phyloP scores from a whole-genome alignment of 2,797 vertebrate species.

The Serranus cabrilla region DNA sequence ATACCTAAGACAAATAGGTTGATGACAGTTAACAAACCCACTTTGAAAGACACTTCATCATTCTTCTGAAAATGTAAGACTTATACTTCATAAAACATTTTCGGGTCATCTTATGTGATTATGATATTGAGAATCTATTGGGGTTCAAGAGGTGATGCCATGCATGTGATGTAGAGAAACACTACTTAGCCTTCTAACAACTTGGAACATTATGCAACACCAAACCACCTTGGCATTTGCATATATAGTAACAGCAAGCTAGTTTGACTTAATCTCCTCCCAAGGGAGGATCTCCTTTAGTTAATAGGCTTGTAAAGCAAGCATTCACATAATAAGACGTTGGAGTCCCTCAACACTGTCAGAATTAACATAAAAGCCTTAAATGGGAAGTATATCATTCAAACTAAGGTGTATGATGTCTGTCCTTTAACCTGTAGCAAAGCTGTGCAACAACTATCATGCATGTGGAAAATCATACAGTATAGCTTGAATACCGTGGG shows the following conservation, averaged over 20 bases:
- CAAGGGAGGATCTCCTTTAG: constrained; percentile 68
- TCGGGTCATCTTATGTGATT: not conserved
- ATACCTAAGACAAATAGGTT: constrained; percentile 87
- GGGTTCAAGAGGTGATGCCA: not conserved
- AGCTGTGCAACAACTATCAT: not conserved
- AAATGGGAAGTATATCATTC: not conserved
- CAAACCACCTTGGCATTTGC: constrained; percentile 49
- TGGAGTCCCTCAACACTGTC: not conserved
- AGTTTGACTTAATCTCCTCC: constrained; percentile 76
- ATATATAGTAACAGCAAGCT: constrained; percentile 71
- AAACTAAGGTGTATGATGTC: not conserved
- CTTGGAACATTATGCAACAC: constrained; percentile 52
- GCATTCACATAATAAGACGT: constrained; percentile 37
- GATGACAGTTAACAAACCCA: constrained; percentile 3
- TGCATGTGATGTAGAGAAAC: not conserved
- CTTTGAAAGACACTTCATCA: not conserved
- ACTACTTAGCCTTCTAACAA: constrained; percentile 23
- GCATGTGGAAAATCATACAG: not conserved
- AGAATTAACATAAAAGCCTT: not conserved
- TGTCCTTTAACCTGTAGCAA: not conserved
- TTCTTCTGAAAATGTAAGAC: not conserved
- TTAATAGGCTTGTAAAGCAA: constrained; percentile 73
- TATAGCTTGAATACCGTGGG: not conserved
- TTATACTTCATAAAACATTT: not conserved
- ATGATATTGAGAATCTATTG: not conserved